Base-by-base conservation (phyloP, 2,888 invertebrate genomes). In the Eristalis pertinax region DNA sequence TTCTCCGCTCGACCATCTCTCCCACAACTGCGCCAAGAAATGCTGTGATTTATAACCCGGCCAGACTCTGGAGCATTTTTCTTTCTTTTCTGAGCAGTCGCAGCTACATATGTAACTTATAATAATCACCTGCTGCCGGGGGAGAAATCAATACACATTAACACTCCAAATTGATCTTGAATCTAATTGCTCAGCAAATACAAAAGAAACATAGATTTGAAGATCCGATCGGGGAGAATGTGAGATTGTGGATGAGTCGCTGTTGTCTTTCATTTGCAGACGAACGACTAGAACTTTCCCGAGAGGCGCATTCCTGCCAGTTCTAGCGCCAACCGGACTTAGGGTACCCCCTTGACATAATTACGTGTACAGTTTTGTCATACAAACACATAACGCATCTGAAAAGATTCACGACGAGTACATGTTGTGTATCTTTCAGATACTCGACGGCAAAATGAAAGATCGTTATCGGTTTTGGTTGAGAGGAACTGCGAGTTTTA, bases 181-280 rank as follows among this genome's bases (percentile, higher is more conserved):
- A 74, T 84, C 78, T 78, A 78, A 83, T 83, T 77, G 77, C 50
- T 63, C 67, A 60, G 62, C 65, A 75, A 70, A 76, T 81, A 76
- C 43, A 60, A 35, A 15, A 35, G 26, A 24, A 50, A 67, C 19
- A 60, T 15, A 22, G 13, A 32, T 26, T 63, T 24, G 56, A 13
- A 35, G 3, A 29, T 29, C 24, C 13, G 32, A 70, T 82, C 29
- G 67, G 76, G n/a, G n/a, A n/a, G n/a, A n/a, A n/a, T 68, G 22
- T 58, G 68, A 78, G 78, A 83, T 78, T 73, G 73, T 38, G 32
- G 73, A 58, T 68, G 19, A 63, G 78, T 75, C 75, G 84, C 79
- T 75, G 26, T 26, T 26, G n/a, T n/a, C n/a, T n/a, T n/a, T n/a
- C n/a, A n/a, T n/a, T n/a, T 4, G 2, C 26, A 26, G 26, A 26